Evolutionary conservation across 2,797 vertebrate genomes (phyloP), one percentile per base, ranked within the genome.

Genomic region (Parambassis ranga): DNA sequence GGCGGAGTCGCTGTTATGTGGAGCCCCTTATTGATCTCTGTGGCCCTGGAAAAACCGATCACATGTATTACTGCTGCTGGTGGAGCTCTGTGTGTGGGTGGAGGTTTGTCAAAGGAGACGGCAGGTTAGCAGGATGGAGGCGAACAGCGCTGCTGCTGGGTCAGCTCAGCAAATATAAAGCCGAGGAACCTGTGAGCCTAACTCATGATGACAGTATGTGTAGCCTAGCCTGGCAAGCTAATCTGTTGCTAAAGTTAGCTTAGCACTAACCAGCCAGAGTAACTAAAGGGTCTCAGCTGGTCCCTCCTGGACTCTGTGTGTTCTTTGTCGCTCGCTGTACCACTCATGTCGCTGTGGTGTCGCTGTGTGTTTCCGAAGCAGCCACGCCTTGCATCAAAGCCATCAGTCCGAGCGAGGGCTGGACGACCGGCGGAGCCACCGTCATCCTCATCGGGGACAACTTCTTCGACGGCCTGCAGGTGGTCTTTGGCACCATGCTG

Each of bases 381-480:
- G 96, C 96, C 81, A 95, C 96, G 35, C 96, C 96, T 55, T 96
- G 95, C 93, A 97, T 98, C 91, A 98, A 98, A 81, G 96, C 96
- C 89, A 96, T 98, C 90, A 98, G 96, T 75, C 96, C 96, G 4
- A 96, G 96, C 24, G 96, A 96, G 73, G 96, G 96, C 53, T 98
- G 96, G 96, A 98, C 96, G 52, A 97, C 95, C 0, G 96, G 96
- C 0, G 96, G 96, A 0, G 96, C 96, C 89, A 97, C 96, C 0
- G 95, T 98, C 89, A 98, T 98, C 81, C 94, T 98, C 84, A 98
- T 98, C 38, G 96, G 96, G 0, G 96, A 98, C 93, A 98, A 97
- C 90, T 98, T 98, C 91, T 98, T 98, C 1, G 96, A 98, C 0
- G 96, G 96, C 4, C 91, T 98, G 41, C 96, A 98, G 91, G 96